phyloP scores from a whole-genome alignment of 2,113 vertebrate species.

The Gnathonemus longibarbis region DNA sequence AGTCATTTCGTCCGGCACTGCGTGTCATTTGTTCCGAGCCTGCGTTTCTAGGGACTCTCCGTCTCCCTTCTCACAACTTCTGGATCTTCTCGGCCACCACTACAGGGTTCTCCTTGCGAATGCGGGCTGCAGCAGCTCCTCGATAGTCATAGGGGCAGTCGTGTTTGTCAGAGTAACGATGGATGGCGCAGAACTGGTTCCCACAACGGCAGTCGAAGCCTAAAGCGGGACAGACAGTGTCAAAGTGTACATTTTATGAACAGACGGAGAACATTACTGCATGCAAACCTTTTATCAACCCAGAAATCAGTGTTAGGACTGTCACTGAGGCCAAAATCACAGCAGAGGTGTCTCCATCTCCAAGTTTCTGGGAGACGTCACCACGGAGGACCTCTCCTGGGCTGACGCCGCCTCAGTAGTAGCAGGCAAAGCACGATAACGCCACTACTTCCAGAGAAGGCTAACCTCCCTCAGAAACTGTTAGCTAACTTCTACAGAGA shows the following conservation, averaged over 20 bases:
- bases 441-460: too few species aligned
- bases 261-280: background rate
- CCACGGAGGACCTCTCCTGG: too few species aligned
- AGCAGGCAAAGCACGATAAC: too few species aligned
- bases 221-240: slow-evolving; percentile 28
- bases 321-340: too few species aligned
- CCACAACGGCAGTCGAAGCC: slow-evolving; percentile 85
- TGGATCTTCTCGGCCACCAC: slow-evolving; percentile 84
- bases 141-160: slow-evolving; percentile 82
- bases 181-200: slow-evolving; percentile 81
- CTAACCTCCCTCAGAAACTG: too few species aligned
- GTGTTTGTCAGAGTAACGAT: slow-evolving; percentile 84
- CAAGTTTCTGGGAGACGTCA: too few species aligned
- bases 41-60: slow-evolving; percentile 42
- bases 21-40: slow-evolving; percentile 53
- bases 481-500: too few species aligned
- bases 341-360: too few species aligned
- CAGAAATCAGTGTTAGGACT: too few species aligned
- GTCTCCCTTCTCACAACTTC: slow-evolving; percentile 72
- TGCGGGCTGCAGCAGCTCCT: slow-evolving; percentile 75
- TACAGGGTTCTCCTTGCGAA: slow-evolving; percentile 84
- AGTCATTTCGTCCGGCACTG: slow-evolving; percentile 54
- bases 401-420: too few species aligned
- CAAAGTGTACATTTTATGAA: background rate
- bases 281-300: background rate